These are phyloP conservation scores for Enteromius argenteus DNA, from an alignment of 2,797 vertebrate species.

Conservation along the genomic window DNA sequence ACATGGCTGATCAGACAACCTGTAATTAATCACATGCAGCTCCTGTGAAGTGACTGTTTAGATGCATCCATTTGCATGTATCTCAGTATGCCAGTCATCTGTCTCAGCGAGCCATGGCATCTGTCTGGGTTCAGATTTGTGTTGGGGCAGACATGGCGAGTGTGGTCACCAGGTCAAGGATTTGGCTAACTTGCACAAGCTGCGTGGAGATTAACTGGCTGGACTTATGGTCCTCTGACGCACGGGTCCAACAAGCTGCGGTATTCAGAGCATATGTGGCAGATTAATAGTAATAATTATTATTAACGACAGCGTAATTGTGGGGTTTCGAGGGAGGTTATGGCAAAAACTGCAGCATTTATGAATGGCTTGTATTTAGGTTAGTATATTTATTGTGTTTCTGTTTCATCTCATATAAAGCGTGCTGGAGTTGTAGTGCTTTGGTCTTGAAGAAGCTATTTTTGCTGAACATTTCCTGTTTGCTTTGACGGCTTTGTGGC, in stretches of 20 bases:
- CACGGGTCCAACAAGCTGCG: not conserved
- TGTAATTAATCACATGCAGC: not conserved
- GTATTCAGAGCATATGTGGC: not conserved
- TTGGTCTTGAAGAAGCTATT: conserved; percentile 7
- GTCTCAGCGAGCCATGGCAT: not conserved
- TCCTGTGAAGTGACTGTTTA: not conserved
- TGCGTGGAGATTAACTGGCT: conserved; percentile 18
- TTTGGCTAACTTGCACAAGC: conserved; percentile 28
- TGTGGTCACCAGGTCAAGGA: conserved; percentile 20
- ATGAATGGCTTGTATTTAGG: not conserved
- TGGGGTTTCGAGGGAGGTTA: not conserved
- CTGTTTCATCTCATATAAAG: not conserved
- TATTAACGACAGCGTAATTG: not conserved
- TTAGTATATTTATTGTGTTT: not conserved
- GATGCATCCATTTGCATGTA: not conserved
- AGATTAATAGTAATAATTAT: not conserved
- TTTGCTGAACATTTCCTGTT: conserved; percentile 25
- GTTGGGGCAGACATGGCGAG: not conserved
- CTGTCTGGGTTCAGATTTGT: conserved; percentile 23
- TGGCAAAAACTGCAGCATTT: not conserved
- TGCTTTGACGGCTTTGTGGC: not conserved
- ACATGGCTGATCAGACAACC: not conserved
- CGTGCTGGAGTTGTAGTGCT: not conserved
- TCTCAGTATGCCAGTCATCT: not conserved
- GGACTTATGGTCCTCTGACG: conserved; percentile 27